Percentiles rank a stretch among this genome's conserved stretches.
Conservation (phyloP, 2,888 invertebrate genomes). For the Altica lythri region DNA sequence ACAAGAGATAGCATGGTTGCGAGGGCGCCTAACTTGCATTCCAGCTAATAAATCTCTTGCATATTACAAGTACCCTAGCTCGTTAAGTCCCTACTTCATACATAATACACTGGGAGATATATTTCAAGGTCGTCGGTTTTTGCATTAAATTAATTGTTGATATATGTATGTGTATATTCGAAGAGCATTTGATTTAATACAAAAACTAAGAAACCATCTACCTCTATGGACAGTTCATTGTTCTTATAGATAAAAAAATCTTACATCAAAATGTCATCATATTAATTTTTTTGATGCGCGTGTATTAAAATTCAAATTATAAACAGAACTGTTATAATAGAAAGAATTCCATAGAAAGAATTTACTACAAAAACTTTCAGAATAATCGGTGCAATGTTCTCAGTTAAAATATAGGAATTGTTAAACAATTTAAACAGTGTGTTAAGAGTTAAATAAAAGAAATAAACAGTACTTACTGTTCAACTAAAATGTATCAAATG, state of each 20-base stretch:
- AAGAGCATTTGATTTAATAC: too few species aligned
- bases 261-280: too few species aligned
- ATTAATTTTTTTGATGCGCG: too few species aligned
- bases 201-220: too few species aligned
- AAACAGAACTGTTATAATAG: too few species aligned
- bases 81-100: slow-evolving; percentile 36
- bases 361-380: not conserved
- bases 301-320: too few species aligned
- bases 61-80: slow-evolving; percentile 41
- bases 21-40: slow-evolving; percentile 47
- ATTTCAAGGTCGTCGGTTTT: slow-evolving; percentile 32
- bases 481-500: slow-evolving; percentile 39
- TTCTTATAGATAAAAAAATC: too few species aligned
- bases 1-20: slow-evolving; percentile 44
- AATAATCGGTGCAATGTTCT: slow-evolving; percentile 19
- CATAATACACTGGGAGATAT: slow-evolving; percentile 34
- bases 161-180: slow-evolving; percentile 7
- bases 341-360: not conserved
- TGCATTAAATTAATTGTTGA: slow-evolving; percentile 27
- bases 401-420: slow-evolving; percentile 32
- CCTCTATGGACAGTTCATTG: too few species aligned
- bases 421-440: slow-evolving; percentile 32
- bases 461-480: slow-evolving; percentile 32
- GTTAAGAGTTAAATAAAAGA: slow-evolving; percentile 28
- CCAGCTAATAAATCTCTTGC: slow-evolving; percentile 47